Base-by-base conservation (phyloP, 2,797 vertebrate species). In the Galago senegalensis region DNA sequence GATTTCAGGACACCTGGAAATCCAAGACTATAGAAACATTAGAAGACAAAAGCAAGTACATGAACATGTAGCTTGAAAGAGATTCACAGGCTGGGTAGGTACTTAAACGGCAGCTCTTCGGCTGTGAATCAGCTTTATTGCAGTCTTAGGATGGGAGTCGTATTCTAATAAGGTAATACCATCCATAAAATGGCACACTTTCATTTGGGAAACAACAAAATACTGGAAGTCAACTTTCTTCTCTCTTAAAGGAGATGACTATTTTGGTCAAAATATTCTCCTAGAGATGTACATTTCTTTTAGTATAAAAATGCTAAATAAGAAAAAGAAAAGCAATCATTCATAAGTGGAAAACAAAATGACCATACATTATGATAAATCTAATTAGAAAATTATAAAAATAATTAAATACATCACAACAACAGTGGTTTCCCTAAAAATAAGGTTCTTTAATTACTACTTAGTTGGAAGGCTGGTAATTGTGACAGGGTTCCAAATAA, bases 111-210 rank as follows among this genome's bases (percentile, higher is more conserved):
- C 67, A 91, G 72, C 93, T 80, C 40, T 81, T 60, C 76, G 60
- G 43, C 49, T 80, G 43, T 70, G 61, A 96, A 79, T 95, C 82
- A 95, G 69, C 16, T 89, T 97, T 89, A 89, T 89, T 91, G 31
- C 3, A 21, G 17, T 77, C 94, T 72, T 65, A 56, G 92, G 58
- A 72, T 34, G 91, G 40, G 3, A 84, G 92, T 93, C 84, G 40
- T 25, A 85, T 91, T 95, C 31, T 81, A 82, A 49, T 46, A 88
- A 87, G 70, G 77, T 73, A 94, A 97, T 11, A 87, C 11, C 69
- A 46, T 87, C 69, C 25, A 91, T 65, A 95, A 93, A 87, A 80
- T 31, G 91, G 58, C 76, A 97, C 16, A 46, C 17, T 91, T 96
- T 79, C 81, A 75, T 81, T 89, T 85, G 75, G 81, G 14, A 96